phyloP scores from a whole-genome alignment of 1,140 invertebrate genomes.

The Diploscapter pachys region DNA sequence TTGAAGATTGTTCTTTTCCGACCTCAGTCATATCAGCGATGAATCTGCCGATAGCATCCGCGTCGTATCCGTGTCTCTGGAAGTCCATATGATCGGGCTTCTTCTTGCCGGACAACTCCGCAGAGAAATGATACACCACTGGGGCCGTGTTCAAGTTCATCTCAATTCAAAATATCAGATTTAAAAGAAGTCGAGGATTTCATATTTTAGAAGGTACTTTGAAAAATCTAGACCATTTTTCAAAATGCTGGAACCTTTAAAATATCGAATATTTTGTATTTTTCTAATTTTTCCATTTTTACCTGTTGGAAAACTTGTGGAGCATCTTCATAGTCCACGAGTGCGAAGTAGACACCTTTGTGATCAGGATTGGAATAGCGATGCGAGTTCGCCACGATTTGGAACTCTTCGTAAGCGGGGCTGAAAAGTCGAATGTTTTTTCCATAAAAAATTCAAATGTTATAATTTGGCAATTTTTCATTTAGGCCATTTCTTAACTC shows the following conservation, averaged over 20 bases:
- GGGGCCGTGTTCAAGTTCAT: conserved; percentile 90
- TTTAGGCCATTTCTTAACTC: neutral
- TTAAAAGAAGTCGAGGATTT: neutral
- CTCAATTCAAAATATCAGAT: conserved; percentile 64
- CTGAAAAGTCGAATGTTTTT: conserved; percentile 61
- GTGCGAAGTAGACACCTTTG: conserved; percentile 90
- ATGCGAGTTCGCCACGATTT: conserved; percentile 92
- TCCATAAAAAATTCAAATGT: neutral
- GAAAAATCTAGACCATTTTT: too few species aligned
- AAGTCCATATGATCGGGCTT: conserved; percentile 93
- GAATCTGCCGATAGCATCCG: conserved; percentile 93
- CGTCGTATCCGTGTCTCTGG: conserved; percentile 80
- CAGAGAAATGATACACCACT: conserved; percentile 91
- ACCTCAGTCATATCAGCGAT: conserved; percentile 92
- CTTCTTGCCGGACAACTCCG: conserved; percentile 90
- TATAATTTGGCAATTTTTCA: neutral
- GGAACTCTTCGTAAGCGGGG: conserved; percentile 90
- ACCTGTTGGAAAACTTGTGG: conserved; percentile 90
- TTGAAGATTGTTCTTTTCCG: too few species aligned
- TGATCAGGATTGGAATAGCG: conserved; percentile 77
- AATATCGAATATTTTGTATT: conserved; percentile 60
- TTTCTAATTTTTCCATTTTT: neutral
- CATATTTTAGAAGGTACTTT: neutral
- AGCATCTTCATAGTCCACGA: conserved; percentile 98
- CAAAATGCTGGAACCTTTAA: too few species aligned